Evolutionary conservation across 2,113 vertebrate genomes (phyloP), one percentile per base, ranked within the genome.

Genomic region (Gnathonemus echidnorhynchus): DNA sequence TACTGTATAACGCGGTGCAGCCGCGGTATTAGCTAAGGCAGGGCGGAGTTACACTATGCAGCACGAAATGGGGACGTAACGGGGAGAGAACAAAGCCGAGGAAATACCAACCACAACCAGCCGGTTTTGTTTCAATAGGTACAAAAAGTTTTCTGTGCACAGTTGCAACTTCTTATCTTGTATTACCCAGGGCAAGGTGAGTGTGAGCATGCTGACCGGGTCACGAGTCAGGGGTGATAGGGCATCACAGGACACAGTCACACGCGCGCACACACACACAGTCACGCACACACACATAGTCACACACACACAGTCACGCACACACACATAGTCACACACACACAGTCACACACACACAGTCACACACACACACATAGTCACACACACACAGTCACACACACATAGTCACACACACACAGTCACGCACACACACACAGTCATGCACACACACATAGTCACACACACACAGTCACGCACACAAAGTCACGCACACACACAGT

Each of bases 11-110:
- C 5, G 19, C 0, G 1, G 31, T 42, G 11, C 74, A 42, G 35
- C 74, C 1, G 5, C 1, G 35, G 0, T 42, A 42, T 19, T 19
- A 42, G 1, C 35, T 39, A 39, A 42, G 27, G 27, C 62, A 39
- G 7, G 1, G 74, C 8, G 74, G 35, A 80, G 35, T n/a, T n/a
- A 62, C 24, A n/a, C 56, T 9, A 9, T 42, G 74, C 17, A 39
- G 27, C 15, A 0, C 0, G 9, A 27, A 3, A 27, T 27, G 9
- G 15, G 4, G 35, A 77, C 0, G 35, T 4, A 2, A 5, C 0
- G 13, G 70, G 8, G 31, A 15, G 1, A 19, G 35, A 39, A 77
- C 39, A 35, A 35, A 39, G 62, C 1, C 0, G 3, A 39, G 4
- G 39, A 39, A 77, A 35, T 5, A 74, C 31, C 13, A 2, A 15